Conservation (phyloP, 2,888 invertebrate genomes). For the Xestobium rufovillosum region DNA sequence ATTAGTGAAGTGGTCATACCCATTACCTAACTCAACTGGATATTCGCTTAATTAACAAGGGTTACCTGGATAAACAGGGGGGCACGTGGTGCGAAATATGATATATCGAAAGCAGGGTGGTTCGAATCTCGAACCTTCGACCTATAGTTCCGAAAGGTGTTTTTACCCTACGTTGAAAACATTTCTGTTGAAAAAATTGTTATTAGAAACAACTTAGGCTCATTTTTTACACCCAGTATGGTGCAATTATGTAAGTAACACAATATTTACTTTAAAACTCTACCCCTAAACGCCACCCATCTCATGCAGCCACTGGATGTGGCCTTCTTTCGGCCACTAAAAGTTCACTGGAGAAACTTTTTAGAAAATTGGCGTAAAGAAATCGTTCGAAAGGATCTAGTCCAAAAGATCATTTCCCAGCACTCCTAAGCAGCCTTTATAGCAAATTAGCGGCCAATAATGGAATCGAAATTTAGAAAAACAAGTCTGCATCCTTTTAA, state of each 20-base stretch:
- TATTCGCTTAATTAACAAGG: no score
- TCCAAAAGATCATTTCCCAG: neutral
- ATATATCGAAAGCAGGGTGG: neutral
- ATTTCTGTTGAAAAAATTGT: neutral
- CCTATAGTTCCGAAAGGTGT: neutral
- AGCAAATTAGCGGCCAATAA: neutral
- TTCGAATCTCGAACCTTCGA: neutral
- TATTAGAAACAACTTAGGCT: slow-evolving; percentile 24
- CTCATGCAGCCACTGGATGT: slow-evolving; percentile 36
- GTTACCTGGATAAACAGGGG: no score
- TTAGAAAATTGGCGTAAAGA: no score
- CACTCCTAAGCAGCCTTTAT: neutral
- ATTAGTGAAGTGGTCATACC: no score
- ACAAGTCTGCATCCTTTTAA: neutral
- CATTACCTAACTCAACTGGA: no score
- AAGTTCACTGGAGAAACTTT: slow-evolving; percentile 1
- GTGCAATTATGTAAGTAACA: slow-evolving; percentile 31
- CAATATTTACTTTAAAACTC: slow-evolving; percentile 34
- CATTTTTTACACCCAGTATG: slow-evolving; percentile 29
- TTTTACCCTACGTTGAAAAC: slow-evolving; percentile 1
- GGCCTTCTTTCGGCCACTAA: slow-evolving; percentile 25
- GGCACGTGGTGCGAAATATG: slow-evolving; percentile 1
- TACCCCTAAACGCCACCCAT: slow-evolving; percentile 34
- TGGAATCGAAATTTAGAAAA: neutral
- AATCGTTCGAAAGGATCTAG: neutral